These are phyloP conservation scores for Eupithecia pulchellata DNA, from an alignment of 2,888 invertebrate species.

Conservation along the genomic window DNA sequence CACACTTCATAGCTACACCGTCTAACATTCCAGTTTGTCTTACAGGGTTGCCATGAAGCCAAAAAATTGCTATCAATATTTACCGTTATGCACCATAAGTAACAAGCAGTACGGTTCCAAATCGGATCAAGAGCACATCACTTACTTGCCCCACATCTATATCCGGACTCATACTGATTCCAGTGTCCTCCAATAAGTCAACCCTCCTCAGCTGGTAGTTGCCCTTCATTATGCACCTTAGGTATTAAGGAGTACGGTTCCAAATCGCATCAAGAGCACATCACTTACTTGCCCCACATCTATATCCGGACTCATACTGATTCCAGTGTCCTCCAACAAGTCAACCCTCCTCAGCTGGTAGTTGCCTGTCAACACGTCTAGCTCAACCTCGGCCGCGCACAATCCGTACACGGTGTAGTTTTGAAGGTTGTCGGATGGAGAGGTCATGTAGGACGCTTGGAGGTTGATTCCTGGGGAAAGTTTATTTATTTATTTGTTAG, in stretches of 20 bases:
- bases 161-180: slow-evolving; percentile 87
- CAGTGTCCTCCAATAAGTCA: slow-evolving; percentile 88
- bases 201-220: slow-evolving; percentile 85
- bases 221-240: slow-evolving; percentile 62
- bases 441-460: slow-evolving; percentile 80
- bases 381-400: slow-evolving; percentile 87
- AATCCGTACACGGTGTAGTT: slow-evolving; percentile 86
- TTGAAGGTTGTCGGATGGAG: slow-evolving; percentile 58
- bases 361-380: slow-evolving; percentile 90
- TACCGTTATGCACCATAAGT: neutral
- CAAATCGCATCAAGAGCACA: neutral
- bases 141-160: slow-evolving; percentile 88
- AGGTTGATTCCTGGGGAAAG: slow-evolving; percentile 77
- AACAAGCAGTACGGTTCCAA: neutral
- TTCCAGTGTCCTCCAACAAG: slow-evolving; percentile 88
- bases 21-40: too few species aligned
- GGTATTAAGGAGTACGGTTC: neutral
- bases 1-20: too few species aligned
- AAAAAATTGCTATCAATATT: neutral
- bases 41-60: too few species aligned
- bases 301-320: slow-evolving; percentile 87
- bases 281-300: slow-evolving; percentile 87
- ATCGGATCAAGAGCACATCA: neutral
- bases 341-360: slow-evolving; percentile 86
- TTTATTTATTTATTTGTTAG: neutral